Evolutionary conservation across 2,113 vertebrate genomes (phyloP).

Genomic region (Albula glossodonta): DNA sequence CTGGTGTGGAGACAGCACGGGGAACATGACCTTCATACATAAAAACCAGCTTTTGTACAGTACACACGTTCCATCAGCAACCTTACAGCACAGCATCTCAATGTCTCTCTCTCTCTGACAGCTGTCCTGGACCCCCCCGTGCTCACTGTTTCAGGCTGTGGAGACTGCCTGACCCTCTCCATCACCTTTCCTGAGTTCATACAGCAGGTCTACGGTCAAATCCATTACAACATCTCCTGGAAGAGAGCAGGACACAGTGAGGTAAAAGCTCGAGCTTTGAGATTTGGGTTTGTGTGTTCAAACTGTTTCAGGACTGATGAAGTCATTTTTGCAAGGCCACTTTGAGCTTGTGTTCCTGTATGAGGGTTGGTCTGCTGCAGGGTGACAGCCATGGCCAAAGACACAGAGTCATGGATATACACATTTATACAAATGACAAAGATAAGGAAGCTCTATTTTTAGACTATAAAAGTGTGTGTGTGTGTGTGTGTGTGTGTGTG

Average conservation of each 20-base stretch:
- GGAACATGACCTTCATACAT: no score
- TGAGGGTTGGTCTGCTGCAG: no score
- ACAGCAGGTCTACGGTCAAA: neutral
- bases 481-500: no score
- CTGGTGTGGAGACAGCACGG: no score
- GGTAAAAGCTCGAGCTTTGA: slow-evolving; percentile 29
- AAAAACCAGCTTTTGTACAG: no score
- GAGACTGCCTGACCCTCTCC: slow-evolving; percentile 45
- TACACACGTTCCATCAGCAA: no score
- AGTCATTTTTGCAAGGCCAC: neutral
- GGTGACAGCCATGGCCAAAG: no score
- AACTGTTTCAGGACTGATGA: neutral
- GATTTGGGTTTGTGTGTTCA: neutral
- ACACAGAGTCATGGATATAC: no score
- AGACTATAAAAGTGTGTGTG: no score
- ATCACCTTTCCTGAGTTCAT: slow-evolving; percentile 38
- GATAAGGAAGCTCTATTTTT: no score
- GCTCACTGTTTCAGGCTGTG: slow-evolving; percentile 41
- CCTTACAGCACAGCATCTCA: no score
- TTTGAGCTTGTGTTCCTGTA: neutral
- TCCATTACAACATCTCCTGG: neutral
- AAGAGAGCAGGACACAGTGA: neutral
- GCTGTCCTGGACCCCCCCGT: slow-evolving; percentile 47
- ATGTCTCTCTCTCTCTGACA: slow-evolving; percentile 8
- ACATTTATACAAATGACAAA: no score